Percentiles rank a stretch among this genome's conserved stretches.
phyloP scores from a whole-genome alignment of 2,797 vertebrate species.

The Petrocephalus sullivani region DNA sequence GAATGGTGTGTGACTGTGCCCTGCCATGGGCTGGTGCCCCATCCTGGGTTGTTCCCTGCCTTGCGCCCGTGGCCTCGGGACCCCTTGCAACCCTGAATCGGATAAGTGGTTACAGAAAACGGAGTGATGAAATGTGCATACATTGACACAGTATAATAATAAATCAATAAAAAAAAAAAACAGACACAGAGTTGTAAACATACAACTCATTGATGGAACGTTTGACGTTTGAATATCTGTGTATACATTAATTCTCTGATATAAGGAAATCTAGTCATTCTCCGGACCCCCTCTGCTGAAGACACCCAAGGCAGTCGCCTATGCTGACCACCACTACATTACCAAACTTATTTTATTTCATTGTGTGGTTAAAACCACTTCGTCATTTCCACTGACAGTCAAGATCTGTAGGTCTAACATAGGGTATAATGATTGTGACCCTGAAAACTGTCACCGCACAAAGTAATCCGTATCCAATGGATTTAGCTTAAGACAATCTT shows the following conservation, averaged over 20 bases:
- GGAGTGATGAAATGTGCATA: not conserved
- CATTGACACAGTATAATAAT: not conserved
- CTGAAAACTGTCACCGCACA: not conserved
- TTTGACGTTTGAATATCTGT: not conserved
- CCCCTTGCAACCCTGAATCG: not conserved
- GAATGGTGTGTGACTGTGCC: not conserved
- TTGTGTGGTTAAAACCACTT: too few species aligned
- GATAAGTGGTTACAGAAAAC: not conserved
- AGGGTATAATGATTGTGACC: not conserved
- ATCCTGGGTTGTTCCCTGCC: not conserved
- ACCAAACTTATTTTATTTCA: too few species aligned
- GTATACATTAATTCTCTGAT: not conserved
- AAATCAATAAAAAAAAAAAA: not conserved
- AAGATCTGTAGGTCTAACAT: not conserved
- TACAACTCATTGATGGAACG: not conserved
- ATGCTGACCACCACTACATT: not conserved
- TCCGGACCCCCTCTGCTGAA: not conserved
- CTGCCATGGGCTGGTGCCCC: not conserved
- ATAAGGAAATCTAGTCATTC: not conserved
- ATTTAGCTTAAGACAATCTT: not conserved
- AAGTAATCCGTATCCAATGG: not conserved
- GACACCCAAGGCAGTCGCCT: not conserved
- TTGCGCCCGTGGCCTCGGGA: not conserved
- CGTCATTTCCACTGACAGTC: too few species aligned
- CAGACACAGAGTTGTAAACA: not conserved